phyloP scores from a whole-genome alignment of 1,140 invertebrate species.

The Pectinophora gossypiella region DNA sequence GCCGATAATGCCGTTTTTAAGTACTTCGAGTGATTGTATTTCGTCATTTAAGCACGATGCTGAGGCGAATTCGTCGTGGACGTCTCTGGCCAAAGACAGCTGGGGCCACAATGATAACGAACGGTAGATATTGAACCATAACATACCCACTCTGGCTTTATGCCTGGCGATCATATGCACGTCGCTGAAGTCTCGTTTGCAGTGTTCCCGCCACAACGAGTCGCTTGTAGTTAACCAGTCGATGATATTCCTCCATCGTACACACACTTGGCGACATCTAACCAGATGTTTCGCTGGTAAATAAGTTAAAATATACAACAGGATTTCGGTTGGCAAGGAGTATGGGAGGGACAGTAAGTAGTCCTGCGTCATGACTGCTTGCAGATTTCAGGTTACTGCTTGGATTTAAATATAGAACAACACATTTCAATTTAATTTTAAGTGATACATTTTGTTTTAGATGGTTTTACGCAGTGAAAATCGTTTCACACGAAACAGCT shows the following conservation, averaged over 20 bases:
- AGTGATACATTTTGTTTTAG: not conserved
- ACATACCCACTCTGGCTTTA: not conserved
- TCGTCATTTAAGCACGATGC: not conserved
- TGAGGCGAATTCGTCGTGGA: not conserved
- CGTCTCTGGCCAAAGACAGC: not conserved
- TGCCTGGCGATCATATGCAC: not conserved
- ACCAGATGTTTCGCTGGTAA: slow-evolving; percentile 33
- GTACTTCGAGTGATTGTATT: not conserved
- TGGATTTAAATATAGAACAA: not conserved
- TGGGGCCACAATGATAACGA: not conserved
- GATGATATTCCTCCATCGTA: slow-evolving; percentile 8
- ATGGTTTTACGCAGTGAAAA: not conserved
- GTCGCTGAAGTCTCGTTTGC: not conserved
- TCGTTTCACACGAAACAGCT: not conserved
- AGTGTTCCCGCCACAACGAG: slow-evolving; percentile 1
- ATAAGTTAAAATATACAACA: slow-evolving; percentile 37
- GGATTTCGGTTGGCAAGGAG: slow-evolving; percentile 38
- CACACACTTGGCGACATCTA: slow-evolving; percentile 26
- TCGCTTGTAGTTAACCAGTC: slow-evolving; percentile 27
- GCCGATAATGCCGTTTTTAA: not conserved
- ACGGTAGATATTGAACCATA: not conserved
- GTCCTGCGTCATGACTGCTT: slow-evolving; percentile 4
- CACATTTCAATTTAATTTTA: not conserved
- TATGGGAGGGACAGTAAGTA: not conserved
- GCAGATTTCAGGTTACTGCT: not conserved